Evolutionary conservation across 2,888 invertebrate genomes (phyloP).

Genomic region (Rhogogaster chlorosoma): DNA sequence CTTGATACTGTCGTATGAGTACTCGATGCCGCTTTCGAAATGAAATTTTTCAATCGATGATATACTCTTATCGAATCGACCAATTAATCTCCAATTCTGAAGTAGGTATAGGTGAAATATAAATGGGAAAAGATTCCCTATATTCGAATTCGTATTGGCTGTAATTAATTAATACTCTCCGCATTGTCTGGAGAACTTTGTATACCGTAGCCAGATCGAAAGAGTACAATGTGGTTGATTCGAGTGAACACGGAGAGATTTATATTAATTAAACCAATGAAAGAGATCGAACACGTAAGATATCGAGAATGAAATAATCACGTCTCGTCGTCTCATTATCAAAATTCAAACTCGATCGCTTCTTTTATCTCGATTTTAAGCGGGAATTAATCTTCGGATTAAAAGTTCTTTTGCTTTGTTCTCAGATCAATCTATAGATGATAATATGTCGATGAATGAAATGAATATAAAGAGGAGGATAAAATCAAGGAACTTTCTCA

Average conservation of each 20-base stretch:
- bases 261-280: background rate
- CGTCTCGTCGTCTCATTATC: background rate
- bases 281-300: background rate
- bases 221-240: background rate
- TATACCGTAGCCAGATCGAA: background rate
- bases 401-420: background rate
- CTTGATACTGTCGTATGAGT: background rate
- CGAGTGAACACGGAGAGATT: background rate
- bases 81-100: background rate
- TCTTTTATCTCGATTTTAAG: background rate
- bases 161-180: background rate
- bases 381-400: background rate
- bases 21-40: background rate
- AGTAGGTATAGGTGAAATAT: background rate
- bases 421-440: background rate
- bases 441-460: background rate
- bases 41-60: background rate
- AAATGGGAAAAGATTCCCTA: background rate
- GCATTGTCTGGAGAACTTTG: background rate
- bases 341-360: background rate
- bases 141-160: background rate
- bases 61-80: background rate
- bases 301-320: background rate
- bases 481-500: constrained; percentile 17
- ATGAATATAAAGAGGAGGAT: background rate